These are phyloP conservation scores for Symphodus melops DNA, from an alignment of 2,113 vertebrate species.

Conservation along the genomic window DNA sequence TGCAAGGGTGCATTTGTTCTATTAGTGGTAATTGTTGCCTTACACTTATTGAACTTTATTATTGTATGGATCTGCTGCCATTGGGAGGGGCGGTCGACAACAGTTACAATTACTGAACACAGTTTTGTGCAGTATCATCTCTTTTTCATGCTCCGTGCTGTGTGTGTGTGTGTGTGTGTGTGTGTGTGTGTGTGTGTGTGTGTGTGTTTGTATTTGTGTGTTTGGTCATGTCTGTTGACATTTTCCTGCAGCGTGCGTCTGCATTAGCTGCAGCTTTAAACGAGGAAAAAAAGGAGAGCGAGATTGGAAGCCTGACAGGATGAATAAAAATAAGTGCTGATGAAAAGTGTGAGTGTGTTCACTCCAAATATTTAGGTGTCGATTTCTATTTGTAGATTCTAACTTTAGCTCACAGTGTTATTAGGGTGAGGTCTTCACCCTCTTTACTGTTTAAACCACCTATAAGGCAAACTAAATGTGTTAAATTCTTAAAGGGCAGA, in stretches of 20 bases:
- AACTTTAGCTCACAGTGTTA: not conserved
- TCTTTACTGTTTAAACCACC: constrained; percentile 22
- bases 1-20: too few species aligned
- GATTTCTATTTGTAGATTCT: too few species aligned
- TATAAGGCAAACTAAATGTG: not conserved
- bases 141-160: not conserved
- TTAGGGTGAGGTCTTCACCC: not conserved
- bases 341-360: constrained; percentile 13
- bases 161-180: not conserved
- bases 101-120: not conserved
- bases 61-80: too few species aligned
- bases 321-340: not conserved
- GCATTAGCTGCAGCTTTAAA: not conserved
- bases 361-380: not conserved
- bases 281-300: too few species aligned
- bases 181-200: not conserved
- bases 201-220: not conserved
- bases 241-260: not conserved
- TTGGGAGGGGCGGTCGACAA: too few species aligned
- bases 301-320: not conserved
- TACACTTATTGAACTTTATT: not conserved
- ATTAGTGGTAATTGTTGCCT: not conserved
- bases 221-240: not conserved
- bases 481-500: not conserved
- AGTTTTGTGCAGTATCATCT: not conserved